Conservation (phyloP, 2,888 invertebrate species). For the Petrolisthes manimaculis region DNA sequence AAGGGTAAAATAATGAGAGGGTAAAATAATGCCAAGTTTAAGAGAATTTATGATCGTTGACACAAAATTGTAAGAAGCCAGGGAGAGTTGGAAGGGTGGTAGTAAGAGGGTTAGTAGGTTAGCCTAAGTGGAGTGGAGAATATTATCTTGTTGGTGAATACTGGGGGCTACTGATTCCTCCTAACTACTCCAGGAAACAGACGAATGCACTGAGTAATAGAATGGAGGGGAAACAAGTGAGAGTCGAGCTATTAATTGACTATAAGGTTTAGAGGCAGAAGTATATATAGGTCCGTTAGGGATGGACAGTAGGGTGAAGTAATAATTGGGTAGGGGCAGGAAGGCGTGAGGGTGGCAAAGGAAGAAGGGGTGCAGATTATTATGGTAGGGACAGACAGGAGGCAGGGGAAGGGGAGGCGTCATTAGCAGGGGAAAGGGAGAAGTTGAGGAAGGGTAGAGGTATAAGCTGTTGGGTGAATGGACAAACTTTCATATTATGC, state of each 20-base stretch:
- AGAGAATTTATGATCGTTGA: neutral
- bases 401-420: neutral
- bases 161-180: neutral
- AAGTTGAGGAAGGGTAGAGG: neutral
- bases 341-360: neutral
- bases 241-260: neutral
- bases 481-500: neutral
- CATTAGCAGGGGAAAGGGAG: neutral
- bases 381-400: too few relatives aligned
- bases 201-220: neutral
- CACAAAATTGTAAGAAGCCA: too few relatives aligned
- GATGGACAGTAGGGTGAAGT: neutral
- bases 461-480: neutral
- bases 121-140: too few relatives aligned
- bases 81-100: too few relatives aligned
- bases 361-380: neutral
- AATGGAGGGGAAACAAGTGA: neutral
- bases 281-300: neutral
- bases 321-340: neutral
- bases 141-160: neutral
- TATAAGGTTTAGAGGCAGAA: neutral
- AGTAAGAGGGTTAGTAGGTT: too few relatives aligned
- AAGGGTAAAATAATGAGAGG: neutral
- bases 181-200: neutral
- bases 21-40: neutral